Evolutionary conservation across 2,888 invertebrate species (phyloP), one percentile per base, ranked within the genome.

Genomic region (Axea sp.): DNA sequence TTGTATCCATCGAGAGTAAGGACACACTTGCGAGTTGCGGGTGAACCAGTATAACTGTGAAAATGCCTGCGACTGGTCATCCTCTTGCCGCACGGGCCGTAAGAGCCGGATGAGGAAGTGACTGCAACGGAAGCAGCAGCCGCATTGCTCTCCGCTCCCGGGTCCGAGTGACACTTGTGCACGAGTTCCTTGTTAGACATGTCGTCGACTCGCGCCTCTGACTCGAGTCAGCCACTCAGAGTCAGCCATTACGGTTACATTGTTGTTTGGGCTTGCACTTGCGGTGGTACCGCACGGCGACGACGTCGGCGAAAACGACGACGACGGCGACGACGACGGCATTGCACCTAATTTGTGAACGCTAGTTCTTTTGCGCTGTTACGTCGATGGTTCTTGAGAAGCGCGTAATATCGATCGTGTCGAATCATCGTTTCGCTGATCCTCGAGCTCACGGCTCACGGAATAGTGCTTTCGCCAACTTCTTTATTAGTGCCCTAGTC

Each of bases 1-100:
- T 93, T 94, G 89, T 95, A 95, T 82, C 95, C 95, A 87, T 95
- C 95, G 78, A 95, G 90, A 39, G 94, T 94, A 77, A 95, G 92
- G 75, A 95, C 93, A 89, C 95, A 95, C 89, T 93, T 93, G 84
- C 93, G 90, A 14, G 93, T 90, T 71, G 91, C 91, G 43, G 87
- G 77, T 19, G 81, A 90, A 89, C 78, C 82, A 86, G 86, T 83
- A 84, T 85, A 81, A 84, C 84, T 81, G 81, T 81, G 77, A 77
- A 86, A 81, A 80, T 73, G 81, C 76, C 37, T 59, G 57, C 75
- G 69, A 37, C 30, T 14, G 30, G 2, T 47, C 26, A 57, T 60
- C 62, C 62, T 57, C 60, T 67, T 79, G 65, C 35, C 76, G 49
- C 67, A 69, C 14, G 59, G 26, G 19, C 78, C 77, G 65, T 80